Evolutionary conservation across 1,140 invertebrate genomes (phyloP).

Genomic region (Rhopalosiphum maidis): DNA sequence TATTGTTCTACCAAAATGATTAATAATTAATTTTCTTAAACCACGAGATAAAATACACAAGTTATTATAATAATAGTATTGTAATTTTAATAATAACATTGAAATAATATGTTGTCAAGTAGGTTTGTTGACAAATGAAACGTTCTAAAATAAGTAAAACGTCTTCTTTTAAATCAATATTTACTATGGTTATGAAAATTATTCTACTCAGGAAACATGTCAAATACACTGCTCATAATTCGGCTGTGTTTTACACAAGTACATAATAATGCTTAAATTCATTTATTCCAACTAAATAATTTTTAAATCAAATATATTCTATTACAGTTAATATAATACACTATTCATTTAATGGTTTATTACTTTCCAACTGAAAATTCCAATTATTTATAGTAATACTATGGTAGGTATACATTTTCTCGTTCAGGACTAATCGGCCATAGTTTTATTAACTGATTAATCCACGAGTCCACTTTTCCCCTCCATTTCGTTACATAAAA

Average conservation of each 20-base stretch:
- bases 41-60: not conserved
- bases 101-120: not conserved
- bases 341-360: not conserved
- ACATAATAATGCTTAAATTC: not conserved
- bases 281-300: not conserved
- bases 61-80: not conserved
- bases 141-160: not conserved
- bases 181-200: not conserved
- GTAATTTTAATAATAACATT: not conserved
- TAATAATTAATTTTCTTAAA: not conserved
- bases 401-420: not conserved
- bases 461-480: not conserved
- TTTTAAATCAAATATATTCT: not conserved
- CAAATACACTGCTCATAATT: not conserved
- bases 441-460: not conserved
- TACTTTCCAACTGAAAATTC: not conserved
- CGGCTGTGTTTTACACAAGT: not conserved
- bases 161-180: not conserved
- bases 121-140: not conserved
- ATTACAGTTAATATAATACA: not conserved
- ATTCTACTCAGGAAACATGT: not conserved
- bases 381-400: not conserved
- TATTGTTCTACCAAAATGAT: not conserved
- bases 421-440: not conserved
- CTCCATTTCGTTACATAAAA: not conserved